Base-by-base conservation (phyloP, 2,888 invertebrate genomes). In the Ormyrus pomaceus region DNA sequence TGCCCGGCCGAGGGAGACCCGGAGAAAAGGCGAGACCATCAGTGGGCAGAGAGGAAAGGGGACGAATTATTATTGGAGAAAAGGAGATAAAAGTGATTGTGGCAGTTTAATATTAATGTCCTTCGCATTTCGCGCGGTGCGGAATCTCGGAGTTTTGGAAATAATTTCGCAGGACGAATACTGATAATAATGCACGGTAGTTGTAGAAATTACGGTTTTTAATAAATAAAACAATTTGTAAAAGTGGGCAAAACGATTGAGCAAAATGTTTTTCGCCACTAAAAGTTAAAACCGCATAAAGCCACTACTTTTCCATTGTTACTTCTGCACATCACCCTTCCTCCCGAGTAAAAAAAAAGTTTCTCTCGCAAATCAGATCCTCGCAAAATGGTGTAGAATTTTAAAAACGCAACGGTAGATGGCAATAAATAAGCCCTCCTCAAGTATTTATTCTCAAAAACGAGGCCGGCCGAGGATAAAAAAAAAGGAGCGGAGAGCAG, bases 1-100 rank as follows among this genome's bases (percentile, higher is more conserved):
- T 81, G 81, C 78, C 56, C 11, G n/a, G 46, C 5, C 65, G 62
- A 6, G 56, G 56, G 55, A 58, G 61, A n/a, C 7, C 4, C 6
- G 50, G 50, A 56, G 50, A 19, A 46, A 11, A 11, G 10, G 8
- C 8, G 11, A 19, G 53, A 8, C 34, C 9, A 34, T 9, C 45
- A 48, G 19, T 11, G 50, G 34, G 13, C 51, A 11, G 56, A 5
- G 61, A 13, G 13, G 10, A 50, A 59, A 45, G 55, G 64, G 8
- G 51, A 53, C 11, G 45, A 5, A 34, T 4, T 1, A 6, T 10
- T 7, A 10, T n/a, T 34, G n/a, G 3, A 69, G 6, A 56, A 66
- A 51, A 53, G 53, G 50, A 66, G 53, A 51, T 66, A 66, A 4
- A 46, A 11, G 46, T 62, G 62, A 4, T 6, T 62, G 11, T 13